Conservation (phyloP, 2,888 invertebrate species). For the Strigamia crassipes region DNA sequence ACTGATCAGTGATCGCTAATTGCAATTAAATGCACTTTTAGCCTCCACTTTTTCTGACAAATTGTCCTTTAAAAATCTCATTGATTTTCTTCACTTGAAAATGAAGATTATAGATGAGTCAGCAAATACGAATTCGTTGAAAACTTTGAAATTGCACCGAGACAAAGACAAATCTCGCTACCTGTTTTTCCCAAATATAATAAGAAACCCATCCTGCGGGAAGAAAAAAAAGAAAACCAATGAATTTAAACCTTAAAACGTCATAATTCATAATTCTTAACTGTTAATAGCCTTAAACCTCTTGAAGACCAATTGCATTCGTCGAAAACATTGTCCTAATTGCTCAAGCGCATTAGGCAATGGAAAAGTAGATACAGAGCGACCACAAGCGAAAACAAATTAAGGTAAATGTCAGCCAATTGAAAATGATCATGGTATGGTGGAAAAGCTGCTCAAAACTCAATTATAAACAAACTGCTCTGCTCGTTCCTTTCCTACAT, state of each 20-base stretch:
- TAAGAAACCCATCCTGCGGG: not conserved
- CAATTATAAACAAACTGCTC: conserved; percentile 8
- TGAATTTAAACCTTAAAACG: no score
- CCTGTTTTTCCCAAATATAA: not conserved
- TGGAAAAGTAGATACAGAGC: not conserved
- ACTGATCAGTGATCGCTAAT: not conserved
- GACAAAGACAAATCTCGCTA: not conserved
- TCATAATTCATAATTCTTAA: not conserved
- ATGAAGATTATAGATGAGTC: conserved; percentile 26
- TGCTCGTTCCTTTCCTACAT: not conserved
- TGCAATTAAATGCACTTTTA: conserved; percentile 8
- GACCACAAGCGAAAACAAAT: conserved; percentile 40
- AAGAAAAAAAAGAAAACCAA: not conserved
- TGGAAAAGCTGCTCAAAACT: conserved; percentile 17
- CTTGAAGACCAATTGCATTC: not conserved
- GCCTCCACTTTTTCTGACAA: conserved; percentile 7
- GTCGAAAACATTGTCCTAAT: conserved; percentile 14
- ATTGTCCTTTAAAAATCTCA: not conserved
- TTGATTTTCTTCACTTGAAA: not conserved
- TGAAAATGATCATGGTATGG: conserved; percentile 34
- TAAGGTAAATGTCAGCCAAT: conserved; percentile 38
- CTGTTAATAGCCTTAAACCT: not conserved
- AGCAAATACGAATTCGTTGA: conserved; percentile 2
- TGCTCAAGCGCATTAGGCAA: not conserved
- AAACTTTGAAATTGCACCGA: not conserved